A percentile compares a stretch with the other conserved stretches of the same genome.
phyloP scores from a whole-genome alignment of 2,113 vertebrate species.

The Uropsilus gracilis region DNA sequence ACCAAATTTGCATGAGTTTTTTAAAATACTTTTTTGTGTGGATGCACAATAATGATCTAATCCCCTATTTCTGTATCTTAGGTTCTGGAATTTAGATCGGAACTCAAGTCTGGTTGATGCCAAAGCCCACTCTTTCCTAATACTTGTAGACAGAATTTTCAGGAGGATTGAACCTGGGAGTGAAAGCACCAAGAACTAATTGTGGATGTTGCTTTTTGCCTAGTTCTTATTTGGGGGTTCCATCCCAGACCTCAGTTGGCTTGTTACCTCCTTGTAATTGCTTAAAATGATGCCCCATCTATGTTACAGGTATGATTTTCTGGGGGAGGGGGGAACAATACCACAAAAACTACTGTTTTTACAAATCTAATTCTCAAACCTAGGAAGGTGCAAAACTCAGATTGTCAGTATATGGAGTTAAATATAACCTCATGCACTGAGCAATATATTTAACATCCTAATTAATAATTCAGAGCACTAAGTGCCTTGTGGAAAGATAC shows the following conservation, averaged over 20 bases:
- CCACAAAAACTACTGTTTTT: slow-evolving; percentile 28
- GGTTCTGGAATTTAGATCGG: slow-evolving; percentile 17
- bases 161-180: background rate
- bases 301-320: background rate
- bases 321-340: slow-evolving; percentile 20
- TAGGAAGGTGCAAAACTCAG: slow-evolving; percentile 48
- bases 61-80: slow-evolving; percentile 12
- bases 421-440: slow-evolving; percentile 64
- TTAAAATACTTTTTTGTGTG: background rate
- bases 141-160: background rate
- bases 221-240: background rate
- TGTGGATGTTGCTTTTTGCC: background rate
- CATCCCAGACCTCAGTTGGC: background rate
- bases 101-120: background rate
- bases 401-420: slow-evolving; percentile 43
- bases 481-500: slow-evolving; percentile 20
- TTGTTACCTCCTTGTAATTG: background rate
- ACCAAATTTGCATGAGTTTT: background rate
- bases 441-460: slow-evolving; percentile 55
- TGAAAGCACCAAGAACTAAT: background rate
- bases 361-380: slow-evolving; percentile 43
- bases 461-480: slow-evolving; percentile 72
- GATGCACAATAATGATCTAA: background rate
- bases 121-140: background rate
- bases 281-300: background rate